These are phyloP conservation scores for Riparia riparia DNA, from an alignment of 2,113 vertebrate genomes.

Conservation along the genomic window DNA sequence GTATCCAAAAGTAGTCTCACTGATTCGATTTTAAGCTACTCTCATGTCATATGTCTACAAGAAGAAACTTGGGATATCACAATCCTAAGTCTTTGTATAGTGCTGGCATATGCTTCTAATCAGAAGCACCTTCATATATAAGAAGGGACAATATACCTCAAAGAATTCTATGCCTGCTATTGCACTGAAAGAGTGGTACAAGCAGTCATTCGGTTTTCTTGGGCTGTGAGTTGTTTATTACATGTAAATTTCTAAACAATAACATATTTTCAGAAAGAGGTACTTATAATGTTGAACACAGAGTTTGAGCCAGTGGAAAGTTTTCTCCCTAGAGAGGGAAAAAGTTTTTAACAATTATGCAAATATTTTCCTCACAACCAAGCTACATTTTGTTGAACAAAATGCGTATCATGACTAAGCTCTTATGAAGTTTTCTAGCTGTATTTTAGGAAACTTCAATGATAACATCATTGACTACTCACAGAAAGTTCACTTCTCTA, in stretches of 20 bases:
- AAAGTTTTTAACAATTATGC: neutral
- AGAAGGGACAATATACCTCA: neutral
- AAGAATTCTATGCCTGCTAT: neutral
- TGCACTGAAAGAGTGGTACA: neutral
- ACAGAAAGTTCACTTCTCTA: slow-evolving; percentile 43
- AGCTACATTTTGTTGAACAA: neutral
- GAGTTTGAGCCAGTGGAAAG: neutral
- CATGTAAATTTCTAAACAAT: neutral
- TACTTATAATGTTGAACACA: neutral
- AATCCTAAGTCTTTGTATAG: neutral
- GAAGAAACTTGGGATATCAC: neutral
- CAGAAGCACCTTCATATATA: neutral
- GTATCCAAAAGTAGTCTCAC: neutral
- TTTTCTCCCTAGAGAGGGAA: neutral
- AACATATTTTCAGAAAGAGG: neutral
- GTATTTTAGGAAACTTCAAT: neutral
- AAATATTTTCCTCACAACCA: neutral
- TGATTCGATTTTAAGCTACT: neutral
- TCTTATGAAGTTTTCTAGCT: neutral
- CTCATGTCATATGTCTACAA: neutral
- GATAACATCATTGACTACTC: neutral
- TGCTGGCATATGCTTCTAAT: neutral
- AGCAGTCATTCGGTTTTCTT: neutral
- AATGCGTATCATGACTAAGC: neutral
- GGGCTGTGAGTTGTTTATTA: neutral